phyloP scores from a whole-genome alignment of 2,888 invertebrate genomes.

The Pachydiplax longipennis region DNA sequence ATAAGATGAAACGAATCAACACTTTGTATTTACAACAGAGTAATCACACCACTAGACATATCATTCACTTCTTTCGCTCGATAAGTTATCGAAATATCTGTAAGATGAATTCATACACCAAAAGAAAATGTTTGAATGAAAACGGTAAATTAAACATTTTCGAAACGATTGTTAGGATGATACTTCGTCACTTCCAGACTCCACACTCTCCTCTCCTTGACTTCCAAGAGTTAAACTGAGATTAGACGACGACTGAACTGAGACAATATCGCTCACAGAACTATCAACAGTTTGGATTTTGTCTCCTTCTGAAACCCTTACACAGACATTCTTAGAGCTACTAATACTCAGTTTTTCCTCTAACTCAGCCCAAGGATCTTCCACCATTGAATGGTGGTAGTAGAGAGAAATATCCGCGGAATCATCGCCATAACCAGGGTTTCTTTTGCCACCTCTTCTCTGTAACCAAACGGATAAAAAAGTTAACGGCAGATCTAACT shows the following conservation, averaged over 20 bases:
- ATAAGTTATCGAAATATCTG: background rate
- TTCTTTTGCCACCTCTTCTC: conserved; percentile 23
- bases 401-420: conserved; percentile 45
- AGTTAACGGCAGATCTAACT: background rate
- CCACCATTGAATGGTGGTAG: conserved; percentile 50
- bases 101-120: background rate
- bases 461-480: conserved; percentile 31
- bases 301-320: conserved; percentile 20
- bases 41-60: background rate
- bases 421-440: conserved; percentile 19
- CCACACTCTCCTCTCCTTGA: conserved; percentile 33
- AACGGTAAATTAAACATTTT: background rate
- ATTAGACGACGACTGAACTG: background rate
- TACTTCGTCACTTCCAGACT: conserved; percentile 22
- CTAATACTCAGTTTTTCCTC: conserved; percentile 46
- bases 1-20: background rate
- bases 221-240: conserved; percentile 14
- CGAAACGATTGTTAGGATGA: background rate
- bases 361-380: conserved; percentile 50
- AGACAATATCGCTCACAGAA: conserved; percentile 4
- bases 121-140: background rate
- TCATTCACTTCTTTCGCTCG: background rate
- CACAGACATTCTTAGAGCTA: conserved; percentile 12
- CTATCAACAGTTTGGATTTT: background rate
- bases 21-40: background rate